Conservation (phyloP, 2,888 invertebrate species). For the Apamea crenata region DNA sequence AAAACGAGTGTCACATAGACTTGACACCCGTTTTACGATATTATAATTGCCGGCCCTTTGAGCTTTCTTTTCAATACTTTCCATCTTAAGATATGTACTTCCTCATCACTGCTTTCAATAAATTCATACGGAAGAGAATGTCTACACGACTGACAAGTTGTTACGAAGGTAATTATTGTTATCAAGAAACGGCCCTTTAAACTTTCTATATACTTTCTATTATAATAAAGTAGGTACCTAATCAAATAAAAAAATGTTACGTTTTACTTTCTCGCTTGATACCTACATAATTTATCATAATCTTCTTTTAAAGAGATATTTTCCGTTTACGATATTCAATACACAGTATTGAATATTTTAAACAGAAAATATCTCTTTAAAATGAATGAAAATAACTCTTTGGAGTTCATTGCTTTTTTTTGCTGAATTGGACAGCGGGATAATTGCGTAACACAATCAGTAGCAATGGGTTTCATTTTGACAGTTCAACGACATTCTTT, state of each 20-base stretch:
- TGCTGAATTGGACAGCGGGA: neutral
- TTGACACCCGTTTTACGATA: neutral
- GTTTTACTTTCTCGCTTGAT: conserved; percentile 37
- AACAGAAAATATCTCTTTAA: neutral
- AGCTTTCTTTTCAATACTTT: conserved; percentile 29
- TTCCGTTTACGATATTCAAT: too few relatives aligned
- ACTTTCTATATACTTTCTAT: conserved; percentile 58
- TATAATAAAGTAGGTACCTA: conserved; percentile 9
- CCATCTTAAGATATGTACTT: conserved; percentile 18
- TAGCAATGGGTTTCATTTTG: neutral
- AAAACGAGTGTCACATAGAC: neutral
- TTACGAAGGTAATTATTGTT: conserved; percentile 14
- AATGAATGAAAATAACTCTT: neutral
- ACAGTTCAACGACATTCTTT: neutral
- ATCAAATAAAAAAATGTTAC: conserved; percentile 22
- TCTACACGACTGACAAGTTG: conserved; percentile 7
- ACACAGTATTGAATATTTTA: neutral
- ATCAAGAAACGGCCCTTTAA: conserved; percentile 40
- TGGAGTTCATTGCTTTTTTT: neutral
- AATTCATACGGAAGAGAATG: conserved; percentile 24
- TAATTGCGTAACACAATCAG: neutral
- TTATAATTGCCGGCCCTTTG: neutral
- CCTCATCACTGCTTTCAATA: conserved; percentile 1
- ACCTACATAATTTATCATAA: conserved; percentile 4
- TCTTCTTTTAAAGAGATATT: too few relatives aligned